phyloP scores from a whole-genome alignment of 2,888 invertebrate genomes.

The Drosophila bunnanda region DNA sequence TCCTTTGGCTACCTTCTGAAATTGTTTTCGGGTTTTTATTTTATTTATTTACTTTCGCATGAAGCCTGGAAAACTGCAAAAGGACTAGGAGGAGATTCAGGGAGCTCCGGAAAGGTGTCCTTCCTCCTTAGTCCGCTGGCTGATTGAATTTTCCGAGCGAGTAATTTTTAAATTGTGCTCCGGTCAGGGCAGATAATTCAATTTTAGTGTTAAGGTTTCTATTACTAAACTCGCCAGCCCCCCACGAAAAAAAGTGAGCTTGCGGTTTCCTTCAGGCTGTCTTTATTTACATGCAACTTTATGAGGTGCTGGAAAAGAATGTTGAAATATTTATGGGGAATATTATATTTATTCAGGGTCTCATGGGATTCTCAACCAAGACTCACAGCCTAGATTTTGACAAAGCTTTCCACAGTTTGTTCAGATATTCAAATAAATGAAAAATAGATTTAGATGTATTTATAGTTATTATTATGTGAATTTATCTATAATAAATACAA shows the following conservation, averaged over 20 bases:
- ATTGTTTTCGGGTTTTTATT: constrained; percentile 69
- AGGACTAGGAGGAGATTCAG: constrained; percentile 24
- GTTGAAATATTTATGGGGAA: not conserved
- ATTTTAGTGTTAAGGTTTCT: constrained; percentile 76
- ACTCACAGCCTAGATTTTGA: not conserved
- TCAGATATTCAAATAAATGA: not conserved
- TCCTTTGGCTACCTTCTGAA: constrained; percentile 38
- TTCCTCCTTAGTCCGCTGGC: constrained; percentile 54
- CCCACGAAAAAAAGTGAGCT: not conserved
- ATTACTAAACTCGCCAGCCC: constrained; percentile 47
- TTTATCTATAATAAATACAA: not conserved
- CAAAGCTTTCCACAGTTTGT: not conserved
- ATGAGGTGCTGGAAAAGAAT: constrained; percentile 8
- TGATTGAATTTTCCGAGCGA: constrained; percentile 81
- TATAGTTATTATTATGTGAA: not conserved
- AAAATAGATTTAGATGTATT: not conserved
- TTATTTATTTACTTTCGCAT: constrained; percentile 72
- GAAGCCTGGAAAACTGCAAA: constrained; percentile 39
- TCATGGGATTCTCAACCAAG: not conserved
- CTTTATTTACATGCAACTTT: constrained; percentile 29
- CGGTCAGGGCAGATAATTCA: constrained; percentile 76
- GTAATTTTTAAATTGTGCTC: constrained; percentile 79
- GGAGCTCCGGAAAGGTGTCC: constrained; percentile 39
- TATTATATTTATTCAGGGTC: not conserved
- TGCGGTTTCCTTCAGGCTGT: constrained; percentile 25